These are phyloP conservation scores for Vidua chalybeata DNA, from an alignment of 2,113 vertebrate species.

Conservation along the genomic window DNA sequence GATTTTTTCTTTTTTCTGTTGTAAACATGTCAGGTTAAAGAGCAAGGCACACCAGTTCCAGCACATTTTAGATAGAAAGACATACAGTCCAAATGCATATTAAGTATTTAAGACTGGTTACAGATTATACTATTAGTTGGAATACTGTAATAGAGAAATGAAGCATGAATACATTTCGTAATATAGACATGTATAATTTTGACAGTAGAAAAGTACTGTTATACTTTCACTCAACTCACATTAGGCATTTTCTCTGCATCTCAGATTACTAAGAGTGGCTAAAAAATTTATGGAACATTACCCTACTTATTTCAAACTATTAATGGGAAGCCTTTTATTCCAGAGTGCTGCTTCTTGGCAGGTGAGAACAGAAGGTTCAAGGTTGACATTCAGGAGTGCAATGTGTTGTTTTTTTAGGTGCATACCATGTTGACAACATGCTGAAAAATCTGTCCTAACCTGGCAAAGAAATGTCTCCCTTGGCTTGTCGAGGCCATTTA, in stretches of 20 bases:
- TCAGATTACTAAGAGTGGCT: background rate
- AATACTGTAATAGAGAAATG: slow-evolving; percentile 15
- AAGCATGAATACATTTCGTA: slow-evolving; percentile 14
- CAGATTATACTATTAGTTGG: background rate
- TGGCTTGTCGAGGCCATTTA: background rate
- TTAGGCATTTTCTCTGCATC: background rate
- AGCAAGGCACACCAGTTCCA: background rate
- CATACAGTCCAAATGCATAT: background rate
- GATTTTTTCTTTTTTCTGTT: background rate
- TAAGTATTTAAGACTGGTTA: background rate
- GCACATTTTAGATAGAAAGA: background rate
- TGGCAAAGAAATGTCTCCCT: slow-evolving; percentile 1
- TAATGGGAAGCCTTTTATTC: background rate
- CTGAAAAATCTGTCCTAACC: slow-evolving; percentile 12
- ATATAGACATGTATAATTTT: background rate
- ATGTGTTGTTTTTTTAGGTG: background rate
- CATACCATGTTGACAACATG: background rate
- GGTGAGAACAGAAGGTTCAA: background rate
- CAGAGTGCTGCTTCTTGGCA: background rate
- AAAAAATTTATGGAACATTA: slow-evolving; percentile 14
- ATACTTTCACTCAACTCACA: background rate
- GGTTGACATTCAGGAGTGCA: background rate
- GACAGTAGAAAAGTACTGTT: background rate
- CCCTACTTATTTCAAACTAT: background rate
- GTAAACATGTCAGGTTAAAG: slow-evolving; percentile 5